These are phyloP conservation scores for Willowsia nigromaculata DNA, from an alignment of 2,888 invertebrate species.

Conservation along the genomic window DNA sequence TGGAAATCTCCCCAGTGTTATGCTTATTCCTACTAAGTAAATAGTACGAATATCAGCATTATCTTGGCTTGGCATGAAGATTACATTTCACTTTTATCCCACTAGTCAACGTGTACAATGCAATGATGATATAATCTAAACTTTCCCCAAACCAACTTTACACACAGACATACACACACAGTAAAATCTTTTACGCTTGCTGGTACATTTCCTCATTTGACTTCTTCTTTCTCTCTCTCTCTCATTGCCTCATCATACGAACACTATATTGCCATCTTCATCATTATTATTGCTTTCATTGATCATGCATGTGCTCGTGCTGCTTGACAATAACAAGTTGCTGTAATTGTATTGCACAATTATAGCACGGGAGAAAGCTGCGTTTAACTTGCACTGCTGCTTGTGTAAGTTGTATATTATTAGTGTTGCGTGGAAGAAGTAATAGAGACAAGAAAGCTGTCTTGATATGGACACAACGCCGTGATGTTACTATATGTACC, in stretches of 20 bases:
- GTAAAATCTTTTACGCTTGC: conserved; percentile 44
- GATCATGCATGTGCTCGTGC: conserved; percentile 43
- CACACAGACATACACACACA: not conserved
- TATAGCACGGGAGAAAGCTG: not conserved
- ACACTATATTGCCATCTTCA: conserved; percentile 6
- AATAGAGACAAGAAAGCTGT: too few relatives aligned
- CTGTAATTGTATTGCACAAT: conserved; percentile 60
- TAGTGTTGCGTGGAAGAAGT: too few relatives aligned
- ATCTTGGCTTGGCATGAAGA: conserved; percentile 43
- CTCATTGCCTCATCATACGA: conserved; percentile 26
- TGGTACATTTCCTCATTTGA: conserved; percentile 48
- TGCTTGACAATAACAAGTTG: conserved; percentile 67
- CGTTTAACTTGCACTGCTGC: not conserved
- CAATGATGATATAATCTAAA: not conserved
- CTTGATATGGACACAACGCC: too few relatives aligned
- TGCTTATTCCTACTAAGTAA: not conserved
- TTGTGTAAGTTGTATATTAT: too few relatives aligned
- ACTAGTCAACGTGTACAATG: not conserved
- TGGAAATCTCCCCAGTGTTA: conserved; percentile 48
- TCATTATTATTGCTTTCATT: conserved; percentile 25
- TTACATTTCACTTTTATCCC: conserved; percentile 29
- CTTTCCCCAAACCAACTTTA: not conserved
- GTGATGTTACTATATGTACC: too few relatives aligned
- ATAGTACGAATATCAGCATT: not conserved
- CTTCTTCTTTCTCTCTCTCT: conserved; percentile 5